Conservation (phyloP, 2,113 vertebrate genomes). For the Myodes glareolus region DNA sequence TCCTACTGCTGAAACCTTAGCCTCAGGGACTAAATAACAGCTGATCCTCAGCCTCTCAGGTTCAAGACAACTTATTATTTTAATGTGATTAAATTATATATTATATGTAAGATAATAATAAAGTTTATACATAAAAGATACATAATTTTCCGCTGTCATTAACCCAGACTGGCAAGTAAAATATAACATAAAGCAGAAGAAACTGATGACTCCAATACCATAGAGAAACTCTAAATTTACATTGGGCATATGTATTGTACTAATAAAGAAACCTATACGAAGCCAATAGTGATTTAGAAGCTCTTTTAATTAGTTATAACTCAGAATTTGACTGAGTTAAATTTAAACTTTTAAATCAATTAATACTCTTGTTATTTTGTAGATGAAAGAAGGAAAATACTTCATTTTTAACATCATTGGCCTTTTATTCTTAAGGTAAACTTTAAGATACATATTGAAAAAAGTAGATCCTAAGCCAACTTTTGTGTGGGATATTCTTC, state of each 20-base stretch:
- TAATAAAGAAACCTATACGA: conserved; percentile 7
- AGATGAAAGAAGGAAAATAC: background rate
- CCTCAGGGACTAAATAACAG: background rate
- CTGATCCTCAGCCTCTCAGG: background rate
- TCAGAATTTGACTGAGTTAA: background rate
- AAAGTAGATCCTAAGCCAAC: background rate
- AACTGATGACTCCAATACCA: background rate
- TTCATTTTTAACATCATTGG: background rate
- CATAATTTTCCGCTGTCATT: conserved; percentile 40
- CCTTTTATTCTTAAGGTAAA: conserved; percentile 46
- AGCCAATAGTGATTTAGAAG: background rate
- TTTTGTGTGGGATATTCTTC: background rate
- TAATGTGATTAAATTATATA: background rate
- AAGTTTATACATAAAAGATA: background rate
- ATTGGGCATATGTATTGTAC: background rate
- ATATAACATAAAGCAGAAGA: background rate
- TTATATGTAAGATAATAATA: background rate
- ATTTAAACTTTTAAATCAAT: conserved; percentile 35
- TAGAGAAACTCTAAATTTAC: background rate
- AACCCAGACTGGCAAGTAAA: background rate
- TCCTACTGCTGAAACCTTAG: background rate
- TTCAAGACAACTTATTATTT: background rate
- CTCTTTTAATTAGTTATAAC: background rate
- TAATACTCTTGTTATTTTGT: background rate
- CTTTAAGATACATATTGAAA: background rate